Evolutionary conservation across 1,140 invertebrate species (phyloP).

Genomic region (Drosophila mayri): DNA sequence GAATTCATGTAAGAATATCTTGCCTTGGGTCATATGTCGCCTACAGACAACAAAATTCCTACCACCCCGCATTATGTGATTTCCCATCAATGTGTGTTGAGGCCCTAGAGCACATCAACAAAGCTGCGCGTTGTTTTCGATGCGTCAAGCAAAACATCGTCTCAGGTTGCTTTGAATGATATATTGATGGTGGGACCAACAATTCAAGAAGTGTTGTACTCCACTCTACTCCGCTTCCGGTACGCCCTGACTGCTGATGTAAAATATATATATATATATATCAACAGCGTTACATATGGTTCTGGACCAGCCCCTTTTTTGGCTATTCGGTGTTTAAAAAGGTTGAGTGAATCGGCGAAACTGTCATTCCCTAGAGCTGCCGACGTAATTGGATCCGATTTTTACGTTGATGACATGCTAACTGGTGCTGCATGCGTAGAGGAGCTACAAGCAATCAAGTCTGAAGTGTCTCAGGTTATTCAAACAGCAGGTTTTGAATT

Average conservation of each 20-base stretch:
- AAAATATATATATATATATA: neutral
- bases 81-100: neutral
- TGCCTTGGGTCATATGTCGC: neutral
- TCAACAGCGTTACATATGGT: neutral
- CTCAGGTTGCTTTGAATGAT: neutral
- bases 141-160: neutral
- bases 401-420: too few species aligned
- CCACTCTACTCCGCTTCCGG: neutral
- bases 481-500: neutral
- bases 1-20: neutral
- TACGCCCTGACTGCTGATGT: neutral
- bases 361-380: too few species aligned
- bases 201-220: neutral
- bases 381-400: too few species aligned
- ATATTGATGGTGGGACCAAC: neutral
- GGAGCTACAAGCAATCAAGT: too few species aligned
- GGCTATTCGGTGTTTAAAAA: too few species aligned
- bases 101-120: neutral
- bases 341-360: too few species aligned
- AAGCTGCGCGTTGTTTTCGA: neutral
- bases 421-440: too few species aligned
- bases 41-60: slow-evolving; percentile 4
- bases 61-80: neutral
- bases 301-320: too few species aligned
- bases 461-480: too few species aligned